Evolutionary conservation across 2,113 vertebrate species (phyloP).

Genomic region (Cavia aperea): DNA sequence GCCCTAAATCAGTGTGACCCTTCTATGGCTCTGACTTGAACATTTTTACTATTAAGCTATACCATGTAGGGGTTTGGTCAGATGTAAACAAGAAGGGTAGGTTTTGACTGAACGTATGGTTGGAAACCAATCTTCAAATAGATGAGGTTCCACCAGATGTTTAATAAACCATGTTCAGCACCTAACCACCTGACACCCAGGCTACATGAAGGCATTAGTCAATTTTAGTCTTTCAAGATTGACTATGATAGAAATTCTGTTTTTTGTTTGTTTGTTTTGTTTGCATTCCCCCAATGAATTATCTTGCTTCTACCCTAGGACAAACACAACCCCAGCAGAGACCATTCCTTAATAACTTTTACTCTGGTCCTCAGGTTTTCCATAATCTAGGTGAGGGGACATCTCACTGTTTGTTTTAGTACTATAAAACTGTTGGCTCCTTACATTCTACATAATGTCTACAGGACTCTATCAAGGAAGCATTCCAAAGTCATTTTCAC

Average conservation of each 20-base stretch:
- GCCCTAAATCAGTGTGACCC: not conserved
- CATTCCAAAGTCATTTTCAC: not conserved
- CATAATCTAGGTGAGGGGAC: not conserved
- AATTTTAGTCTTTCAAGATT: not conserved
- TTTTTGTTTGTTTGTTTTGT: not conserved
- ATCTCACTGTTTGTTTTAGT: constrained; percentile 6
- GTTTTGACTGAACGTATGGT: not conserved
- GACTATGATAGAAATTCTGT: not conserved
- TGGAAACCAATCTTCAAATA: not conserved
- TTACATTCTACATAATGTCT: constrained; percentile 23
- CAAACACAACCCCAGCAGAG: not conserved
- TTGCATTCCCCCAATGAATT: not conserved
- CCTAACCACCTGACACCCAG: not conserved
- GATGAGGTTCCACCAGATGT: not conserved
- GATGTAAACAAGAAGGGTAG: not conserved
- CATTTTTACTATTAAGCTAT: not conserved
- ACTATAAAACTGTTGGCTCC: not conserved
- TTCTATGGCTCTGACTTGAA: not conserved
- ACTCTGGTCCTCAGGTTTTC: not conserved
- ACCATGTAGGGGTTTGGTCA: not conserved
- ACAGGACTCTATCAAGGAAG: not conserved
- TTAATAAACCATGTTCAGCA: not conserved
- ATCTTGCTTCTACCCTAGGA: not conserved
- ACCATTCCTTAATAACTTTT: constrained; percentile 3
- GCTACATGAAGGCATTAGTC: not conserved